Conservation (phyloP, 2,797 vertebrate species). For the Tiaroga cobitis region DNA sequence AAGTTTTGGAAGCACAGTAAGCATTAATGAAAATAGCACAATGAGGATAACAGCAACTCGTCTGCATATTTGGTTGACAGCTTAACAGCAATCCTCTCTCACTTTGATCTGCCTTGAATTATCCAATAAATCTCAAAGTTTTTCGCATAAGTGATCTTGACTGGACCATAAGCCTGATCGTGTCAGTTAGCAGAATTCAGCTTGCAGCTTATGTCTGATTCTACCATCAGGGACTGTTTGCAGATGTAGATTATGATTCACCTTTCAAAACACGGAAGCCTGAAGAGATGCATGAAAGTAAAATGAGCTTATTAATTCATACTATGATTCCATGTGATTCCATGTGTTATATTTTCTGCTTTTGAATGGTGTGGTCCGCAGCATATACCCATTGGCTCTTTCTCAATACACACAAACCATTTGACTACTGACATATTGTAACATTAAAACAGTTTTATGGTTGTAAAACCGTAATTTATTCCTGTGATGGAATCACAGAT, state of each 20-base stretch:
- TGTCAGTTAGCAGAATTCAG: constrained; percentile 5
- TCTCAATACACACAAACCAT: neutral
- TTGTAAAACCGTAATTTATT: neutral
- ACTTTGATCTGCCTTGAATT: neutral
- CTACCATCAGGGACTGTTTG: neutral
- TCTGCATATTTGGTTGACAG: constrained; percentile 25
- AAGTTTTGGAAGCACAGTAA: constrained; percentile 36
- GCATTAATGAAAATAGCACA: constrained; percentile 20
- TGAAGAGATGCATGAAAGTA: constrained; percentile 19
- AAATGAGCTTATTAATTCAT: constrained; percentile 22
- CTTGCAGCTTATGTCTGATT: neutral
- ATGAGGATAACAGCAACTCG: neutral
- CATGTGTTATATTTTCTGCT: neutral
- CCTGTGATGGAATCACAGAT: no score
- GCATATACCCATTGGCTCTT: neutral
- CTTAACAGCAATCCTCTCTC: neutral
- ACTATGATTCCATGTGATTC: constrained; percentile 19
- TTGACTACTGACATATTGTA: neutral
- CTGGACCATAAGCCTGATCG: neutral
- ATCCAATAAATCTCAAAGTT: neutral
- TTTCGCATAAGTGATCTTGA: neutral
- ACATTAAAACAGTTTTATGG: neutral
- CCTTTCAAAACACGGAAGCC: constrained; percentile 12
- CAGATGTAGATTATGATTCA: constrained; percentile 34
- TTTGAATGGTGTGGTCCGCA: neutral